Base-by-base conservation (phyloP, 2,797 vertebrate species). In the Spatula versicolor region DNA sequence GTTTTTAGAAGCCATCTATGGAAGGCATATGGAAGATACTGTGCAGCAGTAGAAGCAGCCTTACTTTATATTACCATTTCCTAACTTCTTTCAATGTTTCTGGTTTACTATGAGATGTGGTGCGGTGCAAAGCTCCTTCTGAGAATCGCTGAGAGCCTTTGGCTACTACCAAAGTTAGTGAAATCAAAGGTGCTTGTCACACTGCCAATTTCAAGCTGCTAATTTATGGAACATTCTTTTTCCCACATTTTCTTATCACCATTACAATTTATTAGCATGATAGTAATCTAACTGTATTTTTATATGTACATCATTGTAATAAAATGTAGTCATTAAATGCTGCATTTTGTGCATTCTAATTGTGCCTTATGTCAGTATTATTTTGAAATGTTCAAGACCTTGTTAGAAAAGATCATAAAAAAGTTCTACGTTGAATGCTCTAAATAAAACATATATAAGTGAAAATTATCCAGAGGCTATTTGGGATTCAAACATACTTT, bases 1-100 rank as follows among this genome's bases (percentile, higher is more conserved):
- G 66, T 88, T 95, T 86, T 78, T 88, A 94, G 76, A 91, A 94
- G 77, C 67, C 92, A 90, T 84, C 95, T 25, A 39, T 78, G 37
- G 85, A 58, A 90, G 26, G 67, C 45, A 73, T 50, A 77, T 35
- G 59, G 58, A 94, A 86, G 68, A 76, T 45, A 66, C 4, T 52
- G 80, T 62, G 54, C 67, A 87, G 77, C 22, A 55, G 50, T 41
- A 82, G 54, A 84, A 90, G 28, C 39, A 79, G 50, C 5, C 30
- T 22, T 90, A 25, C 39, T 86, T 78, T 88, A 48, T 63, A 83
- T 58, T 10, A 46, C 11, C 26, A 13, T 81, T 75, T 67, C 31
- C n/a, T 64, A 67, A 77, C n/a, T 88, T 76, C 46, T 82, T 59
- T 54, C 20, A 41, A 1, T 67, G 22, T 58, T 88, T 82, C 55